A percentile compares a stretch with the other conserved stretches of the same genome.
These are phyloP conservation scores for Aegypius monachus DNA, from an alignment of 2,113 vertebrate genomes.

Conservation along the genomic window DNA sequence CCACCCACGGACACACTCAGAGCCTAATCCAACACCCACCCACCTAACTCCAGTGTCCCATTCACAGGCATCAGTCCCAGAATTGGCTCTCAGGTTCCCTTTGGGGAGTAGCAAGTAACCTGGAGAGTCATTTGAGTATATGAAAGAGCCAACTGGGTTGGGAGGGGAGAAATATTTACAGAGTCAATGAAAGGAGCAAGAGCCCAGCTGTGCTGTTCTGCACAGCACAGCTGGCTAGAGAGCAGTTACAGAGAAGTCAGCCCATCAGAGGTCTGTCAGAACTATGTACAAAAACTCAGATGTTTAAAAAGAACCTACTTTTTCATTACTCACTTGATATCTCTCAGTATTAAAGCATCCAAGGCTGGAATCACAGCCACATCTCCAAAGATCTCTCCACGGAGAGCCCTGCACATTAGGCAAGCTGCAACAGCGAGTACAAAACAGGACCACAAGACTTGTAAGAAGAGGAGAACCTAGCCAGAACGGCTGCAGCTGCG, in stretches of 20 bases:
- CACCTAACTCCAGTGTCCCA: background rate
- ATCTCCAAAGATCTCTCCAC: background rate
- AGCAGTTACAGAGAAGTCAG: background rate
- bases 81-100: background rate
- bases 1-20: background rate
- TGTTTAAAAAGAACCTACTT: background rate
- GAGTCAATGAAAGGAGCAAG: background rate
- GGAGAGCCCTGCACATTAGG: background rate
- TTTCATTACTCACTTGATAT: constrained; percentile 16
- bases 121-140: background rate
- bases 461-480: background rate
- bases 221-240: background rate
- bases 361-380: constrained; percentile 2
- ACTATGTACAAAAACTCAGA: constrained; percentile 40
- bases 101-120: background rate
- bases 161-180: constrained; percentile 36
- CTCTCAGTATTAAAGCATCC: constrained; percentile 20
- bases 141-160: background rate
- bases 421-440: background rate
- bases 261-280: background rate
- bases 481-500: background rate
- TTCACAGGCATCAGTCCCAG: background rate
- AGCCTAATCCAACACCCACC: background rate
- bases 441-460: background rate
- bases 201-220: constrained; percentile 1